A percentile compares a stretch with the other conserved stretches of the same genome.
Conservation (phyloP, 2,797 vertebrate species). For the Sciurus vulgaris region DNA sequence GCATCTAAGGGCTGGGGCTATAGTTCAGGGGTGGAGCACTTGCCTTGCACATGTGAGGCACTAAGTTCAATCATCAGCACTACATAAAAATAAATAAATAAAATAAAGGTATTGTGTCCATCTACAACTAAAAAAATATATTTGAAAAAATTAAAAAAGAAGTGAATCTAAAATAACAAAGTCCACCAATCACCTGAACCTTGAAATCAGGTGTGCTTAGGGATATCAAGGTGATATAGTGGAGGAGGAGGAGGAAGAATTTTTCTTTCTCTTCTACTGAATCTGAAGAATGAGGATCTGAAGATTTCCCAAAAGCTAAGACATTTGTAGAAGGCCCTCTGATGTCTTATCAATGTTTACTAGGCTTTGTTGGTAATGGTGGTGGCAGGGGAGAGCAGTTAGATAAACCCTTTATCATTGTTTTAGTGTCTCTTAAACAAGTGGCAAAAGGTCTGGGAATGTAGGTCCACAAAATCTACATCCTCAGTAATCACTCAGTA, state of each 20-base stretch:
- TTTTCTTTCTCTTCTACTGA: slow-evolving; percentile 35
- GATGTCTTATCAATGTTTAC: slow-evolving; percentile 74
- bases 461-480: slow-evolving; percentile 51
- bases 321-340: slow-evolving; percentile 65
- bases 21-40: too few species aligned
- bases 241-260: neutral
- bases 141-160: too few species aligned
- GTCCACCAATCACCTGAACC: neutral
- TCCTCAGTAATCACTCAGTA: neutral
- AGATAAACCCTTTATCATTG: slow-evolving; percentile 69
- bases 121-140: too few species aligned
- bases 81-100: too few species aligned
- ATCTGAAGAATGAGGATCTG: slow-evolving; percentile 49
- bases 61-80: too few species aligned
- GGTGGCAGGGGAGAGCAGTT: neutral
- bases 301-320: slow-evolving; percentile 50
- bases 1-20: neutral
- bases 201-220: neutral
- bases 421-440: neutral
- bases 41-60: too few species aligned
- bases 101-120: too few species aligned
- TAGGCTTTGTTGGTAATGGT: slow-evolving; percentile 48
- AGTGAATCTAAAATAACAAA: neutral
- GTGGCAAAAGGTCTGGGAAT: slow-evolving; percentile 57
- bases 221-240: neutral